Evolutionary conservation across 2,888 invertebrate genomes (phyloP).

Genomic region (Sabellastarte sp.): DNA sequence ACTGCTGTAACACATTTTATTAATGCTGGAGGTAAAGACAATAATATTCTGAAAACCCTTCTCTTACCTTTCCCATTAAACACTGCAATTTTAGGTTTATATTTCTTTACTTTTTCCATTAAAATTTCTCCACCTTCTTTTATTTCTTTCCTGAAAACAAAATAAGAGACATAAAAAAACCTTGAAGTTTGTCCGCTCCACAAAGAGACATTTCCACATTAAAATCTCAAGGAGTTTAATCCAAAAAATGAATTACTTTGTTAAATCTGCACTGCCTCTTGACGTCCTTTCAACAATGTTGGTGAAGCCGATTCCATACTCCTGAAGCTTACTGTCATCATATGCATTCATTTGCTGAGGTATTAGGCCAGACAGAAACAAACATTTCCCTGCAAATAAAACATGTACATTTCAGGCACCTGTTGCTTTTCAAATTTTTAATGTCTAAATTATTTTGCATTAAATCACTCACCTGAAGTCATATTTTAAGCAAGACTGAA

Average conservation of each 20-base stretch:
- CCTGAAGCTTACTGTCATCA: conserved; percentile 88
- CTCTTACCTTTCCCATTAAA: conserved; percentile 88
- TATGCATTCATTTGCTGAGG: conserved; percentile 94
- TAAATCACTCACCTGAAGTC: too few relatives aligned
- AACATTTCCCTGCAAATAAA: conserved; percentile 95
- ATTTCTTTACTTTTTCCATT: conserved; percentile 84
- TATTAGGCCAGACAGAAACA: conserved; percentile 90
- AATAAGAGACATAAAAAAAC: conserved; percentile 6
- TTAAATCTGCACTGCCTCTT: conserved; percentile 92
- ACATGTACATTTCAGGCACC: too few relatives aligned
- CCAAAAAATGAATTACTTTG: conserved; percentile 55
- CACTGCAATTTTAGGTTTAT: conserved; percentile 92
- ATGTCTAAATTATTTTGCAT: too few relatives aligned
- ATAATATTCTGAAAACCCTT: too few relatives aligned
- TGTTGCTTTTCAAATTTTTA: too few relatives aligned
- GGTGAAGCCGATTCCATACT: conserved; percentile 95
- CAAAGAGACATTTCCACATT: not conserved
- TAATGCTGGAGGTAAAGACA: too few relatives aligned
- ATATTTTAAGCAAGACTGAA: too few relatives aligned
- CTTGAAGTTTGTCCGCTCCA: not conserved
- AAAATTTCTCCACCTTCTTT: conserved; percentile 74
- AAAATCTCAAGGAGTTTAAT: not conserved
- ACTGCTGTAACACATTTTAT: too few relatives aligned
- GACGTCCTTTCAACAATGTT: conserved; percentile 96
- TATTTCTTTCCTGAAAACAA: conserved; percentile 58